Base-by-base conservation (phyloP, 2,113 vertebrate genomes). In the Thryonomys swinderianus region DNA sequence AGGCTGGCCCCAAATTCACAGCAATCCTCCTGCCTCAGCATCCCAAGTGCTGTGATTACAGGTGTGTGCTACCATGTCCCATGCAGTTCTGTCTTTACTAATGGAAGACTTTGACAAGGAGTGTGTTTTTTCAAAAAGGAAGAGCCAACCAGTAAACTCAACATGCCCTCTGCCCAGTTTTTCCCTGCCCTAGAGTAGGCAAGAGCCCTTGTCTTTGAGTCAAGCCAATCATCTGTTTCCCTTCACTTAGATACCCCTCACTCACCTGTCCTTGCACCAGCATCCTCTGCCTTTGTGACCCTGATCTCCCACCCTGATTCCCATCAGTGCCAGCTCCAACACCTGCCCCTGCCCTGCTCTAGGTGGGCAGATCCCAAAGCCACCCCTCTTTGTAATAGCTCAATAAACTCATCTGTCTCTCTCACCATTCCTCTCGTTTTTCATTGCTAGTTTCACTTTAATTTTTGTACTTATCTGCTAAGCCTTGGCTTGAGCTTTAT, bases 81-180 rank as follows among this genome's bases (percentile, higher is more conserved):
- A 40, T 14, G 37, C 71, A 73, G 23, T 10, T 40, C 37, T 10
- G 5, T 40, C 18, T 95, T 95, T 79, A 34, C 42, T 53, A 45
- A 59, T 71, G 59, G 64, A 85, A 91, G 83, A 74, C 45, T 90
- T 94, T 53, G 73, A 64, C 73, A 80, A 92, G 45, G 71, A 62
- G 10, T 91, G 42, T 66, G 7, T 5, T 79, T 16, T 48, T 94
- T 16, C 45, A 57, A 59, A 76, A 90, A 13, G 20, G 27, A 67
- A 88, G 40, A 87, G 62, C 17, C 64, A 74, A 13, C 42, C 27
- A 12, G 42, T 23, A 59, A 76, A 30, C 62, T 89, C 40, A 30
- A 61, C 37, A 59, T 32, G 53, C 13, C 5, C 32, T 78, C 45
- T 62, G 32, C 23, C 34, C 59, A 62, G 23, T 32, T 88, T 53